These are phyloP conservation scores for Parazoanthus darwini DNA, from an alignment of 92 coral and sea anemone genomes.

Conservation along the genomic window DNA sequence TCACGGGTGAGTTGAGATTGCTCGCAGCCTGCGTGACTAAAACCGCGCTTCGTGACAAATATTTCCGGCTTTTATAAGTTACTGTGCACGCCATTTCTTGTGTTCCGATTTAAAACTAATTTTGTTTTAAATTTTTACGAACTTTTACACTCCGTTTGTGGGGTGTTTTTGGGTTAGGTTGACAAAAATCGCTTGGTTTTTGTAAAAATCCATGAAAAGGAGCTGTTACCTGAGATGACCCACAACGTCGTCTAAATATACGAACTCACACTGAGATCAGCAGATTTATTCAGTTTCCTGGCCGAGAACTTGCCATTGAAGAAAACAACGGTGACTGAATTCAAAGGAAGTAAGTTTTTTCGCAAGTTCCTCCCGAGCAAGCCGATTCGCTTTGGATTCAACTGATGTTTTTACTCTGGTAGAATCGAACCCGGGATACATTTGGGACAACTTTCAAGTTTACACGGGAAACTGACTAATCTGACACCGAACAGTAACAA, in stretches of 20 bases:
- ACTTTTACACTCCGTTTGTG: conserved; percentile 2
- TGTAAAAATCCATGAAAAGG: conserved; percentile 3
- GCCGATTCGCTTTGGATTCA: too few relatives aligned
- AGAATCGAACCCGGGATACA: too few relatives aligned
- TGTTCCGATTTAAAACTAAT: conserved; percentile 2
- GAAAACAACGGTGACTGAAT: too few relatives aligned
- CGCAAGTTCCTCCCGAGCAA: too few relatives aligned
- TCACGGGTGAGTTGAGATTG: conserved; percentile 6
- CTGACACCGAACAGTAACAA: too few relatives aligned
- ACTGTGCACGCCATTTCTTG: conserved; percentile 6
- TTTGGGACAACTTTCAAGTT: too few relatives aligned
- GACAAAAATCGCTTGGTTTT: conserved; percentile 4
- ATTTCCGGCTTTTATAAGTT: conserved; percentile 3
- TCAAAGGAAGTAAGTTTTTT: too few relatives aligned
- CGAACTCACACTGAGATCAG: conserved; percentile 6
- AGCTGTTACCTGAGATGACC: conserved; percentile 1
- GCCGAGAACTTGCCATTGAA: too few relatives aligned
- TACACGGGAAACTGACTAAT: too few relatives aligned
- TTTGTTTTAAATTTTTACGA: conserved; percentile 1
- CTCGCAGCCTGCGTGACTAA: conserved; percentile 8
- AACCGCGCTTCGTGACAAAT: conserved; percentile 6
- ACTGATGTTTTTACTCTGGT: too few relatives aligned
- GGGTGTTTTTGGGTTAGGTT: conserved; percentile 5
- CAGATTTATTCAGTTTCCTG: not conserved
- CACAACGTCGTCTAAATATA: conserved; percentile 1